Evolutionary conservation across 2,888 invertebrate genomes (phyloP).

Genomic region (Cheilosia impressa): DNA sequence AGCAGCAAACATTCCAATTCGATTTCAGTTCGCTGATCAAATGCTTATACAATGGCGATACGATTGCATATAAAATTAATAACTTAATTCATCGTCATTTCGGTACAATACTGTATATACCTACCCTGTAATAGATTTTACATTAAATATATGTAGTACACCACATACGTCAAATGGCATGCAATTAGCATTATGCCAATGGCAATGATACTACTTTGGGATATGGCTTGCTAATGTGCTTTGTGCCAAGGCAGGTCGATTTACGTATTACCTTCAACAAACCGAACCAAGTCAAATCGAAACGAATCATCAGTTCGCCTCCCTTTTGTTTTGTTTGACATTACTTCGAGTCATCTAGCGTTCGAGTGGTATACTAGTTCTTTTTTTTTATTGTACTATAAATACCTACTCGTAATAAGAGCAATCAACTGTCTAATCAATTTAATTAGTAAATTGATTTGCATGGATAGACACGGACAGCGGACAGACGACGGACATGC

Average conservation of each 20-base stretch:
- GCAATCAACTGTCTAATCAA: constrained; percentile 67
- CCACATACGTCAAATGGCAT: not conserved
- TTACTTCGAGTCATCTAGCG: constrained; percentile 24
- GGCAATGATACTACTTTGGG: constrained; percentile 1
- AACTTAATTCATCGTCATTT: not conserved
- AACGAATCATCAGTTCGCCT: not conserved
- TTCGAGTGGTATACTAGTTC: constrained; percentile 8
- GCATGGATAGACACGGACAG: constrained; percentile 56
- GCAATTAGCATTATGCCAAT: constrained; percentile 9
- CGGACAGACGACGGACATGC: constrained; percentile 31
- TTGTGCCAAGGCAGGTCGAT: not conserved
- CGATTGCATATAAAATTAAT: not conserved
- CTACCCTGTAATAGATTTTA: not conserved
- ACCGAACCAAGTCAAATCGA: constrained; percentile 1
- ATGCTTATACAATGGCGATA: not conserved
- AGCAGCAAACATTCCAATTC: too few species aligned
- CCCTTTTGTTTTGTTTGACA: constrained; percentile 13
- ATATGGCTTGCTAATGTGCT: not conserved
- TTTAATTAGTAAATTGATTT: constrained; percentile 71
- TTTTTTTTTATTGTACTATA: not conserved
- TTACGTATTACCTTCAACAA: constrained; percentile 8
- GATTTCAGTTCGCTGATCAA: too few species aligned
- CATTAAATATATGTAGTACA: not conserved
- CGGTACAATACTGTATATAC: not conserved
- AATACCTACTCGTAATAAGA: constrained; percentile 44